Conservation (phyloP, 1,140 invertebrate genomes). For the Centruroides vittatus region DNA sequence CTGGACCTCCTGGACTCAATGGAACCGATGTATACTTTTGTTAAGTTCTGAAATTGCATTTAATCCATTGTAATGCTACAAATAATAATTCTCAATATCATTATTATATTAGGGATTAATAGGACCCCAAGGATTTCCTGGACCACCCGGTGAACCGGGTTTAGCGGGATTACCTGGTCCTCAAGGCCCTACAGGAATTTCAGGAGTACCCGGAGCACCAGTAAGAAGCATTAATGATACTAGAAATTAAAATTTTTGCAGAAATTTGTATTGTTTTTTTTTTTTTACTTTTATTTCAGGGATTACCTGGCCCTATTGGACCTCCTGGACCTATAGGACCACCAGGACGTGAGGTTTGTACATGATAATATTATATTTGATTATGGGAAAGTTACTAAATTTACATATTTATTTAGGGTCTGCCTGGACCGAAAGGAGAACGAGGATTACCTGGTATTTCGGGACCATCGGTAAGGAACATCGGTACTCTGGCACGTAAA, state of each 20-base stretch:
- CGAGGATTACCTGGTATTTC: constrained; percentile 6
- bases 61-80: neutral
- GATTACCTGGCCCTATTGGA: constrained; percentile 15
- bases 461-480: constrained; percentile 4
- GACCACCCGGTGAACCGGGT: constrained; percentile 36
- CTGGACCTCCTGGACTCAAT: constrained; percentile 42
- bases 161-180: constrained; percentile 10
- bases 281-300: constrained; percentile 1
- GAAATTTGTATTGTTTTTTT: neutral
- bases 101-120: constrained; percentile 27
- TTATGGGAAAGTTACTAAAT: neutral
- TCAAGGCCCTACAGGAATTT: constrained; percentile 9
- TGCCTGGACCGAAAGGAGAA: constrained; percentile 22
- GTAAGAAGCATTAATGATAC: constrained; percentile 2
- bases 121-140: constrained; percentile 37
- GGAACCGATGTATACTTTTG: constrained; percentile 34
- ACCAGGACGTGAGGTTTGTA: constrained; percentile 15
- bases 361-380: neutral
- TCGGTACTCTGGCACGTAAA: too few species aligned
- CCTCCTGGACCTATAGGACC: constrained; percentile 20
- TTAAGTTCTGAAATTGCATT: neutral
- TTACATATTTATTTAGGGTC: constrained; percentile 16
- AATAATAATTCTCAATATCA: too few species aligned
- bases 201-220: constrained; percentile 14
- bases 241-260: neutral